Percentiles rank a stretch among this genome's conserved stretches.
These are phyloP conservation scores for Forpus xanthops DNA, from an alignment of 2,797 vertebrate species.

Conservation along the genomic window DNA sequence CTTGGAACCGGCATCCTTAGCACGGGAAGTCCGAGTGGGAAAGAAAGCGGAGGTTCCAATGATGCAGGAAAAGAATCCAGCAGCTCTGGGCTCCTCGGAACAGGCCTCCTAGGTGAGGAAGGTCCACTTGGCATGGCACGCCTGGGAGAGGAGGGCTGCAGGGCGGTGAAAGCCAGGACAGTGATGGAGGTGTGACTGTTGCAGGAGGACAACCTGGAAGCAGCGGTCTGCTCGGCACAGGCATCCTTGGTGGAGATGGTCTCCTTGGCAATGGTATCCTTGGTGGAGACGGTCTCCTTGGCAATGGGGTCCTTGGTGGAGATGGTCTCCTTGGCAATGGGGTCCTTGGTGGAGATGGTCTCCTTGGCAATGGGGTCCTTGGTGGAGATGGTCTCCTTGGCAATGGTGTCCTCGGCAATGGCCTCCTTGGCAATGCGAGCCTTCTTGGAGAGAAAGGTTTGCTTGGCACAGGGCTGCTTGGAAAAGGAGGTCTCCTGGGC, in stretches of 20 bases:
- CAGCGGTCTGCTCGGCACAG: background rate
- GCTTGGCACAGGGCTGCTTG: slow-evolving; percentile 40
- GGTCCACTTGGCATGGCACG: background rate
- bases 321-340: background rate
- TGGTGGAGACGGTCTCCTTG: background rate
- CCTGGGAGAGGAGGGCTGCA: background rate
- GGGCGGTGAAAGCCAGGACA: background rate
- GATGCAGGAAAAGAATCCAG: background rate
- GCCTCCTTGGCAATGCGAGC: background rate
- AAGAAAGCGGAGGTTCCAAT: background rate
- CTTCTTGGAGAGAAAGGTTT: slow-evolving; percentile 27
- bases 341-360: background rate
- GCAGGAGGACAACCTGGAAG: background rate
- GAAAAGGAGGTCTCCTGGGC: slow-evolving; percentile 15
- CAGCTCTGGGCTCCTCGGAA: background rate
- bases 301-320: background rate
- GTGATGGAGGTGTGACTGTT: background rate
- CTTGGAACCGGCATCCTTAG: background rate
- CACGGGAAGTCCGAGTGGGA: background rate
- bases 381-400: background rate
- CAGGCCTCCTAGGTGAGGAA: background rate
- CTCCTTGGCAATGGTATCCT: background rate
- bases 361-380: background rate
- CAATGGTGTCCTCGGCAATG: background rate
- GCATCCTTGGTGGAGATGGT: background rate